phyloP scores from a whole-genome alignment of 2,797 vertebrate genomes.

The Alfaro cultratus region DNA sequence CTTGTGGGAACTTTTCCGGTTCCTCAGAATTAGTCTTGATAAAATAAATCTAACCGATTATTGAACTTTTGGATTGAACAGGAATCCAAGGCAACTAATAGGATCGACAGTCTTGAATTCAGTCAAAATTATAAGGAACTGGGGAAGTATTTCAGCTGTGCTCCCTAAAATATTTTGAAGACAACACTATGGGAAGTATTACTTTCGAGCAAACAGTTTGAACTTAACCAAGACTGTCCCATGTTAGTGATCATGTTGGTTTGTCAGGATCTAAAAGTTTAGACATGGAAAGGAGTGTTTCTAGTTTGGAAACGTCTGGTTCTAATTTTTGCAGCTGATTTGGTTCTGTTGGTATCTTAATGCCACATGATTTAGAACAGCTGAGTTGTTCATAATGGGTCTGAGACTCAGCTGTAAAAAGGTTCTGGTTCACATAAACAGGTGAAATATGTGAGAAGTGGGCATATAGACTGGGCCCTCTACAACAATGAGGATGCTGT shows the following conservation, averaged over 20 bases:
- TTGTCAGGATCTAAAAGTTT: neutral
- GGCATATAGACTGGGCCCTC: neutral
- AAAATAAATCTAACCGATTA: neutral
- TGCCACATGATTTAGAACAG: neutral
- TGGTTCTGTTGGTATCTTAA: neutral
- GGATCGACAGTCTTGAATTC: neutral
- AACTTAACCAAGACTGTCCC: neutral
- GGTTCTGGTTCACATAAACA: neutral
- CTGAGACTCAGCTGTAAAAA: neutral
- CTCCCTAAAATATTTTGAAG: neutral
- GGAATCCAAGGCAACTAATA: neutral
- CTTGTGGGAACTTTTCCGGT: too few relatives aligned
- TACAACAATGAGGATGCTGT: neutral
- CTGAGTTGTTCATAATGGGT: neutral
- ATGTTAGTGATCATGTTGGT: neutral
- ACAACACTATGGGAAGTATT: neutral
- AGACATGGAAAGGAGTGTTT: neutral
- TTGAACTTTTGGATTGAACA: neutral
- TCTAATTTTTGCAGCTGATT: neutral
- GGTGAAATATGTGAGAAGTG: neutral
- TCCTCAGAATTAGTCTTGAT: too few relatives aligned
- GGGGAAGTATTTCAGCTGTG: neutral
- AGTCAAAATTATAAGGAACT: neutral
- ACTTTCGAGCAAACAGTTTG: neutral
- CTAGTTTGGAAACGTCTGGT: neutral